These are phyloP conservation scores for Artibeus lituratus DNA, from an alignment of 2,797 vertebrate species.

Conservation along the genomic window DNA sequence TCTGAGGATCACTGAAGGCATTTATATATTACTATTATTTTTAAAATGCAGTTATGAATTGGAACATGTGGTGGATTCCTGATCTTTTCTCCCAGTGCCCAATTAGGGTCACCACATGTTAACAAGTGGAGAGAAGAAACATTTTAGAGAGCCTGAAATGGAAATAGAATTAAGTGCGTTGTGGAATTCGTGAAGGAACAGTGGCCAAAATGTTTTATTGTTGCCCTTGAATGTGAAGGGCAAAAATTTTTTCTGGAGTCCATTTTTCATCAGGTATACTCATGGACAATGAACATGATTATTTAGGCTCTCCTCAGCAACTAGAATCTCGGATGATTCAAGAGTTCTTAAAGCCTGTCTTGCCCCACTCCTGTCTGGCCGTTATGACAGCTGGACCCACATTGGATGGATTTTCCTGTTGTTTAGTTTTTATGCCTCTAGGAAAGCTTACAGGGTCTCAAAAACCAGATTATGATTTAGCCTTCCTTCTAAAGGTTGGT, in stretches of 20 bases:
- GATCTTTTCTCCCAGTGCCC: not conserved
- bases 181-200: not conserved
- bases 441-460: not conserved
- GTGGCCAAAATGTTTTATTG: not conserved
- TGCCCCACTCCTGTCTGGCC: not conserved
- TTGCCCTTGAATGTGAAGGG: not conserved
- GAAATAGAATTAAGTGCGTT: not conserved
- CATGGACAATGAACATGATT: not conserved
- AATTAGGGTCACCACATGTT: not conserved
- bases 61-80: not conserved
- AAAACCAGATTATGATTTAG: not conserved
- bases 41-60: not conserved
- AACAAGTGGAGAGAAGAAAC: not conserved
- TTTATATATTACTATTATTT: slow-evolving; percentile 28
- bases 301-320: not conserved
- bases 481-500: not conserved
- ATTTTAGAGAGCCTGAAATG: not conserved
- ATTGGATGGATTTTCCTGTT: not conserved
- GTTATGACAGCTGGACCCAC: not conserved
- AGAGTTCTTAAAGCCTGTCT: not conserved
- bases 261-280: not conserved
- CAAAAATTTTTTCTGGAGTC: not conserved
- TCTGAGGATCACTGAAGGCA: not conserved
- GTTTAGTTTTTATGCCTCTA: not conserved
- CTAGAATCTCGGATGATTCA: not conserved